Conservation (phyloP, 1,140 invertebrate species). For the Drosophila melanica region DNA sequence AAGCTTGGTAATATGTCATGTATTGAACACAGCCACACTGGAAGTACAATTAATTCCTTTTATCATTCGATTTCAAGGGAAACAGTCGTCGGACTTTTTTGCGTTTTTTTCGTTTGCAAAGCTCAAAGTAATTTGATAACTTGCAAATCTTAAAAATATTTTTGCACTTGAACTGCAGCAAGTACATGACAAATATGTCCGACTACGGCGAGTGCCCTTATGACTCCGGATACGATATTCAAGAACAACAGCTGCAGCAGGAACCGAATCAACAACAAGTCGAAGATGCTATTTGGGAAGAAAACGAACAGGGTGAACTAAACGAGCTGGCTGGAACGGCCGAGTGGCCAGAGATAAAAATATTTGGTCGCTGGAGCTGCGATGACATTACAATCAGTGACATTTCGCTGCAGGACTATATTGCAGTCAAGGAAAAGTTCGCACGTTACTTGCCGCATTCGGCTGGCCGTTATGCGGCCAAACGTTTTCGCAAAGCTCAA, state of each 20-base stretch:
- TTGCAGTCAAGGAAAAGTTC: constrained; percentile 98
- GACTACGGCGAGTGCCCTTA: constrained; percentile 6
- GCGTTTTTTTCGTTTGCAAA: background rate
- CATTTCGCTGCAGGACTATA: constrained; percentile 98
- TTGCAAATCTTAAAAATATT: background rate
- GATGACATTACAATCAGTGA: constrained; percentile 98
- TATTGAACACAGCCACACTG: constrained; percentile 1
- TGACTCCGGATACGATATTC: constrained; percentile 29
- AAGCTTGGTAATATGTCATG: background rate
- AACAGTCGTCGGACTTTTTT: constrained; percentile 6
- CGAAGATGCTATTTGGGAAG: constrained; percentile 41
- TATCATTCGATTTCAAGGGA: constrained; percentile 1
- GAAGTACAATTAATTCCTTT: constrained; percentile 1
- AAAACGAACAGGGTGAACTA: constrained; percentile 13
- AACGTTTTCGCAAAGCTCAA: constrained; percentile 98
- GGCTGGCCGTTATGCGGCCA: constrained; percentile 97
- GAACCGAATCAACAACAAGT: background rate
- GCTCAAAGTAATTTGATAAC: background rate
- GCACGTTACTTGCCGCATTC: constrained; percentile 99
- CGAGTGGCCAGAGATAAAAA: constrained; percentile 96
- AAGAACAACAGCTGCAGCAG: constrained; percentile 7
- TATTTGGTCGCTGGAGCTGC: constrained; percentile 99
- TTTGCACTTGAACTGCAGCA: background rate
- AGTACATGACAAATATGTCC: constrained; percentile 7
- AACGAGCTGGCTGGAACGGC: constrained; percentile 67